phyloP scores from a whole-genome alignment of 2,797 vertebrate species.

The Odontamblyopus lacepedii region DNA sequence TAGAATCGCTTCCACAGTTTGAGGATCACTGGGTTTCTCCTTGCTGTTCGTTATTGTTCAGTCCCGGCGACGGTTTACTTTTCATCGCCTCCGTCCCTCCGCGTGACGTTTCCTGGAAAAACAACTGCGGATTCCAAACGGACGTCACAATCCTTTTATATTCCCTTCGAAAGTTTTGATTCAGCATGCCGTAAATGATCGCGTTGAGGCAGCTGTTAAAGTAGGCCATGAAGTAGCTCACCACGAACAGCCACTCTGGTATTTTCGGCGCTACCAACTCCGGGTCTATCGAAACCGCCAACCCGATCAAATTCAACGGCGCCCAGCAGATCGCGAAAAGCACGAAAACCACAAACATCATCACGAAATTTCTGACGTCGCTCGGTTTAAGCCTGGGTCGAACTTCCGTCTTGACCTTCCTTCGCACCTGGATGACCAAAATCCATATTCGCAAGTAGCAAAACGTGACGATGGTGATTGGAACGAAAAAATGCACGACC shows the following conservation, averaged over 20 bases:
- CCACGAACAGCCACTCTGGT: conserved; percentile 85
- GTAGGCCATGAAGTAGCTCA: conserved; percentile 90
- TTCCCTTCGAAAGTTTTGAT: conserved; percentile 88
- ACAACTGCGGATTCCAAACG: conserved; percentile 79
- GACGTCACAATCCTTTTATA: conserved; percentile 84
- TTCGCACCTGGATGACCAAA: conserved; percentile 84
- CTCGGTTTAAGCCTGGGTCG: conserved; percentile 76
- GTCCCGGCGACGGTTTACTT: conserved; percentile 82
- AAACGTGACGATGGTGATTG: conserved; percentile 84
- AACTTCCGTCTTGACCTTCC: conserved; percentile 80
- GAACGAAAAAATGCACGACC: conserved; percentile 84
- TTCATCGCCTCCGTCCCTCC: conserved; percentile 80
- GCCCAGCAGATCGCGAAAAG: conserved; percentile 90
- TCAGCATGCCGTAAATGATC: conserved; percentile 86
- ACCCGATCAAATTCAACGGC: conserved; percentile 85
- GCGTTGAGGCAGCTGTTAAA: conserved; percentile 93
- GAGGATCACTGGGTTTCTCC: conserved; percentile 74
- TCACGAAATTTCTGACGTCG: conserved; percentile 85
- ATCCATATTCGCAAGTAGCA: conserved; percentile 89
- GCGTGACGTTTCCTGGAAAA: conserved; percentile 82
- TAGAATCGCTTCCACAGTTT: background rate
- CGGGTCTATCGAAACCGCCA: conserved; percentile 83
- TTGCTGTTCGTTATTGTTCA: conserved; percentile 85
- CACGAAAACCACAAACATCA: conserved; percentile 89
- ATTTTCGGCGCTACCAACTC: conserved; percentile 76